A percentile compares a stretch with the other conserved stretches of the same genome.
These are phyloP conservation scores for Alviniconcha strummeri DNA, from an alignment of 2,888 invertebrate genomes.

Conservation along the genomic window DNA sequence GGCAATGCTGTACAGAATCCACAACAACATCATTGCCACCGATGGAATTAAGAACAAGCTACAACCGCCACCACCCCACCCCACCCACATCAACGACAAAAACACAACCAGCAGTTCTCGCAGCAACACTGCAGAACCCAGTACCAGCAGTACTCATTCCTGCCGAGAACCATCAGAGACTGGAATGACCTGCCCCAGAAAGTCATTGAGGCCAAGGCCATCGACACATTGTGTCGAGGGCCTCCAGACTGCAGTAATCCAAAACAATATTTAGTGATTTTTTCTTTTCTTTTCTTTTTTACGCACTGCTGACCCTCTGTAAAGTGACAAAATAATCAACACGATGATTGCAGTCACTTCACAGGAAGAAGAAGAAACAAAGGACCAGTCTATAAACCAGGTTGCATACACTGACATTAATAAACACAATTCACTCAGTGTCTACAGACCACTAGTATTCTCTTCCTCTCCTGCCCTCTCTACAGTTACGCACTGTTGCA, in stretches of 20 bases:
- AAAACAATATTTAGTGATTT: too few species aligned
- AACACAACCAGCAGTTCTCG: not conserved
- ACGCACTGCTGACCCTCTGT: too few species aligned
- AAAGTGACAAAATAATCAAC: too few species aligned
- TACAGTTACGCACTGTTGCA: too few species aligned
- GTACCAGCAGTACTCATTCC: not conserved
- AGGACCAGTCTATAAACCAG: too few species aligned
- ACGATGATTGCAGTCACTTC: too few species aligned
- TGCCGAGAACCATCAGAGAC: not conserved
- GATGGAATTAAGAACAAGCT: not conserved
- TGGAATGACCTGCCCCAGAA: not conserved
- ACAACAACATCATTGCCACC: not conserved
- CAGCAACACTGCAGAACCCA: not conserved
- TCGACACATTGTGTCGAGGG: not conserved
- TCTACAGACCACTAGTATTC: too few species aligned
- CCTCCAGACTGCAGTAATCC: not conserved
- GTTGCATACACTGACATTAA: too few species aligned
- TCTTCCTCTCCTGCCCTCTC: too few species aligned
- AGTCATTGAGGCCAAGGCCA: not conserved
- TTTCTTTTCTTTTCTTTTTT: too few species aligned
- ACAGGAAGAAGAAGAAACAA: too few species aligned
- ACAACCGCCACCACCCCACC: not conserved
- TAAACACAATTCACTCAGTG: too few species aligned
- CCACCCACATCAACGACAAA: not conserved
- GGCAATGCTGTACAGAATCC: not conserved